Evolutionary conservation across 2,888 invertebrate species (phyloP), one percentile per base, ranked within the genome.

Genomic region (Amphipyra berbera): DNA sequence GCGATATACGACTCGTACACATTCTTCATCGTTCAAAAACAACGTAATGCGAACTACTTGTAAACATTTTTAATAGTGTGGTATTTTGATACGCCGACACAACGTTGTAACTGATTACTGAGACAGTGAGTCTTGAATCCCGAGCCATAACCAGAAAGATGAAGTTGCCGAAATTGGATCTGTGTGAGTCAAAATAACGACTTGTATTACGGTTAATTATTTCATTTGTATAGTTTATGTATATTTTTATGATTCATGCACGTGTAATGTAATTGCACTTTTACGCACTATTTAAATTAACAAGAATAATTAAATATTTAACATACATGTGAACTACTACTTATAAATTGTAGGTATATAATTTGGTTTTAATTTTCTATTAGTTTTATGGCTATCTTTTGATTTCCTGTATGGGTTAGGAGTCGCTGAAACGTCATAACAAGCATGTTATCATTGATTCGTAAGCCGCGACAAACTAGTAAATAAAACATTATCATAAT

Each of bases 121-220:
- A 46, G 61, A 56, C 59, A 56, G 49, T 64, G 54, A 46, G 61
- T 55, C 59, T 53, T 48, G 68, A 73, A 64, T 69, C 59, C 60
- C 49, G 61, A 58, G 48, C 62, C 46, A 47, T 61, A 67, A 64
- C 50, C 61, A 62, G 76, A 77, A 87, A 83, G 65, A 93, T 93
- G 92, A 92, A 90, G 82, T 83, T 91, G 78, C 89, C 88, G 84
- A 91, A 90, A 87, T 86, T 91, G 79, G 91, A 92, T 82, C 76
- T 90, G 55, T 82, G 91, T 91, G 82, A 92, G 90, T 90, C 64
- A 67, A 52, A 68, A 63, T 61, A 54, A 64, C 64, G 56, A 76
- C 70, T 64, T 73, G 30, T 68, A 56, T 61, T 65, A 62, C 48
- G 46, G 42, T 55, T 48, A 13, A 62, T 40, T 52, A 58, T 48